A percentile compares a stretch with the other conserved stretches of the same genome.
phyloP scores from a whole-genome alignment of 2,113 vertebrate species.

The Oryzias curvinotus region DNA sequence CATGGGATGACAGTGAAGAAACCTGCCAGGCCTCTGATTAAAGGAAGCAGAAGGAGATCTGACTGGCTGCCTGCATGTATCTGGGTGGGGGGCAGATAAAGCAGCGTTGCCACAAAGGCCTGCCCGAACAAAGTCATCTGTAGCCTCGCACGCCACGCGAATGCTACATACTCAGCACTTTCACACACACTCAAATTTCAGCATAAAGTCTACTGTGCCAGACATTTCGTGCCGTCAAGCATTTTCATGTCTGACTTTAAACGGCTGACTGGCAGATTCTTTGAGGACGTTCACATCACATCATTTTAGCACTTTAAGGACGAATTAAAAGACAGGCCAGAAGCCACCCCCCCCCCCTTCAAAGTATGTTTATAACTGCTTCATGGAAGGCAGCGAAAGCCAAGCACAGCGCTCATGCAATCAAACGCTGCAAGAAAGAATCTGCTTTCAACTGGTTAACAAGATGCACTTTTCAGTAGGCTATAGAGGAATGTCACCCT shows the following conservation, averaged over 20 bases:
- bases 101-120: slow-evolving; percentile 22
- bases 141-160: not conserved
- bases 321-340: too few relatives aligned
- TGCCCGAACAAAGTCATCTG: slow-evolving; percentile 19
- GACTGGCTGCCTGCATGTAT: slow-evolving; percentile 44
- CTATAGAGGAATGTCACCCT: too few relatives aligned
- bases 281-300: slow-evolving; percentile 2
- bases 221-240: slow-evolving; percentile 30
- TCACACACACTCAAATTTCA: slow-evolving; percentile 58
- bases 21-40: slow-evolving; percentile 10
- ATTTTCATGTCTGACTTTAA: slow-evolving; percentile 26
- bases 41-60: slow-evolving; percentile 12
- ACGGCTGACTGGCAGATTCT: slow-evolving; percentile 4
- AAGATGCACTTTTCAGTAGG: not conserved
- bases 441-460: not conserved
- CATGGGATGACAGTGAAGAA: slow-evolving; percentile 41
- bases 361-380: not conserved
- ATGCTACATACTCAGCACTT: slow-evolving; percentile 55
- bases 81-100: slow-evolving; percentile 25
- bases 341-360: too few relatives aligned
- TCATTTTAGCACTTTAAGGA: not conserved
- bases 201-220: slow-evolving; percentile 6
- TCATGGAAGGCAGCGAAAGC: not conserved
- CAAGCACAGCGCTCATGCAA: not conserved
- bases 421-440: not conserved